A percentile compares a stretch with the other conserved stretches of the same genome.
Conservation (phyloP, 2,888 invertebrate genomes). For the Eupelmus urozonus region DNA sequence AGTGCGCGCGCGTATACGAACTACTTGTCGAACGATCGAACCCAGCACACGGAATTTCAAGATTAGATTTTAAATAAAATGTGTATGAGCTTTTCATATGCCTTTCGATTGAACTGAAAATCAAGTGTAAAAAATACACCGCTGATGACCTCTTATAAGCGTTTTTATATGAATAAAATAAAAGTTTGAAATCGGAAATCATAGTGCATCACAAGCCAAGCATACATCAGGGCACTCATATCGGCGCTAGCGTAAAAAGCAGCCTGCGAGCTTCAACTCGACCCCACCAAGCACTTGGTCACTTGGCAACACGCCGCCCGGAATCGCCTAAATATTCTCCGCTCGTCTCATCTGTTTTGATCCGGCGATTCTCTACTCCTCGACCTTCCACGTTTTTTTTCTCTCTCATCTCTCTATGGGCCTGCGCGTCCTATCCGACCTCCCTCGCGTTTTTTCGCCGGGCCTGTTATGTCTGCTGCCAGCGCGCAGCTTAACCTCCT, state of each 20-base stretch:
- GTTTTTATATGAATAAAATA: too few relatives aligned
- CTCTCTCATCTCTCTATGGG: neutral
- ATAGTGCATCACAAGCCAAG: neutral
- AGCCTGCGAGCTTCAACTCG: neutral
- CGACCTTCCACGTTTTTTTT: neutral
- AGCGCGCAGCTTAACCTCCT: neutral
- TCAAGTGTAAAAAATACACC: too few relatives aligned
- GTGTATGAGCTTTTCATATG: too few relatives aligned
- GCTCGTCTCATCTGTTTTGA: conserved; percentile 27
- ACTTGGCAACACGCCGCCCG: conserved; percentile 20
- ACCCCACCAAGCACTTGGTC: neutral
- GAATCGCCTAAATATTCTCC: neutral
- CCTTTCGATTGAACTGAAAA: too few relatives aligned
- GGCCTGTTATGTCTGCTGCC: neutral
- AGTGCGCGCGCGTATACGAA: neutral
- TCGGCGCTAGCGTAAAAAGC: too few relatives aligned
- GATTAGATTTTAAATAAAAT: too few relatives aligned
- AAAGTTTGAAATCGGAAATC: too few relatives aligned
- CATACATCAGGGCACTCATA: too few relatives aligned
- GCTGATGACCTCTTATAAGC: too few relatives aligned
- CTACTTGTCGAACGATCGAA: neutral
- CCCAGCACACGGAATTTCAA: too few relatives aligned
- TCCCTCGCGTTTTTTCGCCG: neutral
- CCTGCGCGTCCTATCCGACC: neutral
- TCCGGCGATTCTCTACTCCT: neutral